phyloP scores from a whole-genome alignment of 2,797 vertebrate genomes.

The Rhincodon typus region DNA sequence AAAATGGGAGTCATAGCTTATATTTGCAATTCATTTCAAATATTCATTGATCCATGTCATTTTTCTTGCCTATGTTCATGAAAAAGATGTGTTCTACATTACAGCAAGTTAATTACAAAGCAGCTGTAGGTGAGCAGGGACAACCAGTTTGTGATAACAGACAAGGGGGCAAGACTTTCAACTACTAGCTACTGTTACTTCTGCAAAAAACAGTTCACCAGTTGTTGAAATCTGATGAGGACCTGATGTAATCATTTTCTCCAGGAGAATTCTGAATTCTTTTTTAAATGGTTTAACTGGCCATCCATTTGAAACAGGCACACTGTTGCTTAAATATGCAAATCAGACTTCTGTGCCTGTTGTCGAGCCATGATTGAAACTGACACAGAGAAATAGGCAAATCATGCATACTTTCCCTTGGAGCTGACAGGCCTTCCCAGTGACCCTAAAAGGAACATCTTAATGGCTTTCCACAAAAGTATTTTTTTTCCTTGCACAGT shows the following conservation, averaged over 20 bases:
- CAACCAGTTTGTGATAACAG: not conserved
- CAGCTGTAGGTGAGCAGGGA: not conserved
- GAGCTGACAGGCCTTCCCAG: not conserved
- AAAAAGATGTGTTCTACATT: not conserved
- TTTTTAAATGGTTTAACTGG: not conserved
- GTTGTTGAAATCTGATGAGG: not conserved
- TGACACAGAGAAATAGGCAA: not conserved
- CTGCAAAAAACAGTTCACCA: not conserved
- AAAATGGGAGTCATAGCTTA: not conserved
- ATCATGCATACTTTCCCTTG: not conserved
- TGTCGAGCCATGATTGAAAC: not conserved
- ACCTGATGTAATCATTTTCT: not conserved
- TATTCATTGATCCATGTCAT: slow-evolving; percentile 27
- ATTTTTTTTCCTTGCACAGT: not conserved
- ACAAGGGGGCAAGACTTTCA: not conserved
- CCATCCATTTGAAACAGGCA: not conserved
- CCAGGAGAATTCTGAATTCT: no score
- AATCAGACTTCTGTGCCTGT: not conserved
- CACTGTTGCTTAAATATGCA: not conserved
- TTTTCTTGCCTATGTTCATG: not conserved
- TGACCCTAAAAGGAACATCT: not conserved
- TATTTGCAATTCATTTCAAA: slow-evolving; percentile 8
- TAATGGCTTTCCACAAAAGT: not conserved
- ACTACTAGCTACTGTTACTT: not conserved
- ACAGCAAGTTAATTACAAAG: not conserved